These are phyloP conservation scores for Tyria jacobaeae DNA, from an alignment of 2,888 invertebrate species.

Conservation along the genomic window DNA sequence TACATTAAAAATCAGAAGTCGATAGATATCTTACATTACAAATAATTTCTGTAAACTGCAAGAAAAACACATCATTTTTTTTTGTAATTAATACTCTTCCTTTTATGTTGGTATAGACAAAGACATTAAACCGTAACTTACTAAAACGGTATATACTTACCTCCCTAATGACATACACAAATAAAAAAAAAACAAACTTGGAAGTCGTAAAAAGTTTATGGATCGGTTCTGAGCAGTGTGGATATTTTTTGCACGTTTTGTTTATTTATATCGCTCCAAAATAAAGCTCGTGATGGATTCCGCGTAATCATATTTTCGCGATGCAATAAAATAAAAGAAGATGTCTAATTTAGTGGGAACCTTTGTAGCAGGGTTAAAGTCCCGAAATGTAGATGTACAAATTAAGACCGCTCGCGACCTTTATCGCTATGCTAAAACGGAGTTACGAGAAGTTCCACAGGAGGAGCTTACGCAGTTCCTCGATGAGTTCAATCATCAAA, in stretches of 20 bases:
- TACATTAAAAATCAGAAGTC: not conserved
- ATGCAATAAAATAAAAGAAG: conserved; percentile 54
- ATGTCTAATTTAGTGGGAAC: conserved; percentile 89
- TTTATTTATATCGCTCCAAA: conserved; percentile 41
- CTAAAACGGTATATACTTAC: conserved; percentile 26
- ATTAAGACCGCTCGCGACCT: conserved; percentile 95
- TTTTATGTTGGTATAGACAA: not conserved
- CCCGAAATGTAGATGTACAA: conserved; percentile 94
- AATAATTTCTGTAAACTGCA: no score
- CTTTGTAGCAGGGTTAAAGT: conserved; percentile 95
- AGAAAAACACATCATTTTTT: not conserved
- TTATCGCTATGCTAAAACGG: conserved; percentile 96
- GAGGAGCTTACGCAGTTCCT: conserved; percentile 97
- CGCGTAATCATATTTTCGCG: conserved; percentile 23
- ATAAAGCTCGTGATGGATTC: conserved; percentile 20
- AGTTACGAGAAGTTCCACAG: conserved; percentile 94
- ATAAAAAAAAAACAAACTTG: not conserved
- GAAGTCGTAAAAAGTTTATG: not conserved
- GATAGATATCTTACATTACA: not conserved
- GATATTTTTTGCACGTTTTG: conserved; percentile 53
- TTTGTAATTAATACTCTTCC: not conserved
- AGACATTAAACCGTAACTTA: conserved; percentile 40
- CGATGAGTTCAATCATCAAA: conserved; percentile 98
- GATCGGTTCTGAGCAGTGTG: conserved; percentile 29
- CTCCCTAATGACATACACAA: conserved; percentile 14